Base-by-base conservation (phyloP, 2,113 vertebrate genomes). In the Mugil cephalus region DNA sequence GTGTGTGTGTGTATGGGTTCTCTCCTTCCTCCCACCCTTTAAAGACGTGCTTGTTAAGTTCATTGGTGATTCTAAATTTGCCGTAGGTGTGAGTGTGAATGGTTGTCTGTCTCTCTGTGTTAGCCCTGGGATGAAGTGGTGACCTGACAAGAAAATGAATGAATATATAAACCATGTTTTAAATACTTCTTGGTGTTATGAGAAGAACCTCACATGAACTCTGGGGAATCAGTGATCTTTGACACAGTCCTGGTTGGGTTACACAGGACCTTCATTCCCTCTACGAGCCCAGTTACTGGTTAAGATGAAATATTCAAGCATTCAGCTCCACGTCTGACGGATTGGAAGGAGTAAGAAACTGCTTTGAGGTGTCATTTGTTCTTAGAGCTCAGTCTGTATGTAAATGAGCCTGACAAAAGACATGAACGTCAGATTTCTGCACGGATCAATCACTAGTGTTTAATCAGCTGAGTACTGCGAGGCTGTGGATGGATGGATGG, bases 381-480 rank as follows among this genome's bases (percentile, higher is more conserved):
- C 68, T 83, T 61, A 77, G 45, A 83, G 73, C 84, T 85, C 60
- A 45, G 69, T 72, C 55, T 74, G 45, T 77, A 74, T 87, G 83
- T 69, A 87, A 86, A 87, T 84, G n/a, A 79, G 21, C 10, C 30
- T 51, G 40, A 64, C 47, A 48, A 85, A 82, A 82, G 52, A 69
- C 43, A 48, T 46, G 39, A 65, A 70, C 65, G 62, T 85, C 45
- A 71, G 63, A 77, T 86, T 39, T 47, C 66, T 17, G 61, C 77
- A 69, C 34, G 43, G 74, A 74, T 87, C 42, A 83, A 78, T 87
- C 89, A 78, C 52, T 14, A 7, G 18, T 71, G 60, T 84, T 86
- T 77, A 86, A 90, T 86, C 74, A 84, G 83, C 54, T 43, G 65
- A 79, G 75, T 72, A 40, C 67, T 48, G 69, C 19, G 35, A 47